phyloP scores from a whole-genome alignment of 1,140 invertebrate species.

The Agrilus planipennis region DNA sequence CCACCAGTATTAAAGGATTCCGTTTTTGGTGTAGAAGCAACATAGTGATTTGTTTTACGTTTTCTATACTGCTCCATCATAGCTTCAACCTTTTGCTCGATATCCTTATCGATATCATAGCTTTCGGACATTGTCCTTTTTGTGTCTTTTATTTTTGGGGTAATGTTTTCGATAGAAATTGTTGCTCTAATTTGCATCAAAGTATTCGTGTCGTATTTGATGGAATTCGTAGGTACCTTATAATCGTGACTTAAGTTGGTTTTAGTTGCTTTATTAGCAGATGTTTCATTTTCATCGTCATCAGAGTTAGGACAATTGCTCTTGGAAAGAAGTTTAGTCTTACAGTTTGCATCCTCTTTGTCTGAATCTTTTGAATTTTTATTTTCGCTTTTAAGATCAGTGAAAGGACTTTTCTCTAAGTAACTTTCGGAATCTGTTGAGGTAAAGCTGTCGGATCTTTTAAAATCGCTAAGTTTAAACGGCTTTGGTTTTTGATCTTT shows the following conservation, averaged over 20 bases:
- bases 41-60: slow-evolving; percentile 25
- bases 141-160: slow-evolving; percentile 4
- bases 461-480: slow-evolving; percentile 24
- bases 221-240: slow-evolving; percentile 35
- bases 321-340: slow-evolving; percentile 1
- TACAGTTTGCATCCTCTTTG: background rate
- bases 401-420: slow-evolving; percentile 26
- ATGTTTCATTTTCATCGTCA: slow-evolving; percentile 31
- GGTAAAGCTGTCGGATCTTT: slow-evolving; percentile 20
- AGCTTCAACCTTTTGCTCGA: slow-evolving; percentile 18
- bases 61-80: slow-evolving; percentile 22
- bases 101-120: slow-evolving; percentile 11
- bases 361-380: slow-evolving; percentile 9
- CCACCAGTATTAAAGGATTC: slow-evolving; percentile 39
- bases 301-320: slow-evolving; percentile 12
- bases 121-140: background rate
- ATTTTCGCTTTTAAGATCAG: slow-evolving; percentile 21
- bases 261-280: background rate
- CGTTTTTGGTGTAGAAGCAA: slow-evolving; percentile 12
- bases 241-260: slow-evolving; percentile 31
- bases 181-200: slow-evolving; percentile 36
- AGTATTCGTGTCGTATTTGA: slow-evolving; percentile 37
- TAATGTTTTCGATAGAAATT: slow-evolving; percentile 25
- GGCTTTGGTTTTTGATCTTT: slow-evolving; percentile 10
- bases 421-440: slow-evolving; percentile 31